A percentile compares a stretch with the other conserved stretches of the same genome.
These are phyloP conservation scores for Notamacropus eugenii DNA, from an alignment of 2,797 vertebrate genomes.

Conservation along the genomic window DNA sequence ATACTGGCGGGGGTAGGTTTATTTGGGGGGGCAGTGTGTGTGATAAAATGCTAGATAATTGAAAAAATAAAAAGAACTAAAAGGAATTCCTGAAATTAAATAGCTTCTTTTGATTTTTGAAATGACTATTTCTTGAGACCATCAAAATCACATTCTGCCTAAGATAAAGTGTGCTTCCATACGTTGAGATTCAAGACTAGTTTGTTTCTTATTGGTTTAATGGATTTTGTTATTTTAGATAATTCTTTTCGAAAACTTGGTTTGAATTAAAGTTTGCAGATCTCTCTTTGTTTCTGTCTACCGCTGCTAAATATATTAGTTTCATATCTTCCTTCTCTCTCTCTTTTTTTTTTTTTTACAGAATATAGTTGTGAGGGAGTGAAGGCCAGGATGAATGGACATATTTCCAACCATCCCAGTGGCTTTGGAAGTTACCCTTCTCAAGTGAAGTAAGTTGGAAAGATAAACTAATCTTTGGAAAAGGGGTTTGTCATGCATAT, in stretches of 20 bases:
- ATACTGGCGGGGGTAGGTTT: conserved; percentile 3
- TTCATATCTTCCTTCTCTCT: not conserved
- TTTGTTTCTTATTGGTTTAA: conserved; percentile 2
- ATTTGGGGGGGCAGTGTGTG: too few relatives aligned
- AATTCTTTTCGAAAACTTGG: conserved; percentile 8
- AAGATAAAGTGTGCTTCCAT: not conserved
- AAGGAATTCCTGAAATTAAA: conserved; percentile 36
- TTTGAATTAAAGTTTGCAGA: not conserved
- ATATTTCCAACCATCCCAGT: conserved; percentile 83
- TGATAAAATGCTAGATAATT: too few relatives aligned
- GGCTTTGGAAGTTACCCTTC: conserved; percentile 82
- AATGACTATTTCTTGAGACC: conserved; percentile 39
- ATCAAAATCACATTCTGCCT: not conserved
- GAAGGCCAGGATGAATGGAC: conserved; percentile 84
- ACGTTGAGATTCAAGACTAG: not conserved
- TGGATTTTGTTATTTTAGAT: not conserved
- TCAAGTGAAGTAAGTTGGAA: conserved; percentile 86
- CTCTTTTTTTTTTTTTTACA: conserved; percentile 40
- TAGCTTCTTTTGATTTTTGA: not conserved
- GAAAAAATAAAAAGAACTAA: not conserved
- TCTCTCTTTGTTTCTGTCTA: conserved; percentile 25
- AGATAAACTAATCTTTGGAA: conserved; percentile 14
- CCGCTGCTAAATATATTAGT: not conserved
- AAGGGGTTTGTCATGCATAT: conserved; percentile 33
- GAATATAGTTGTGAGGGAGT: conserved; percentile 28